Evolutionary conservation across 2,797 vertebrate genomes (phyloP), one percentile per base, ranked within the genome.

Genomic region (Chrosomus eos): DNA sequence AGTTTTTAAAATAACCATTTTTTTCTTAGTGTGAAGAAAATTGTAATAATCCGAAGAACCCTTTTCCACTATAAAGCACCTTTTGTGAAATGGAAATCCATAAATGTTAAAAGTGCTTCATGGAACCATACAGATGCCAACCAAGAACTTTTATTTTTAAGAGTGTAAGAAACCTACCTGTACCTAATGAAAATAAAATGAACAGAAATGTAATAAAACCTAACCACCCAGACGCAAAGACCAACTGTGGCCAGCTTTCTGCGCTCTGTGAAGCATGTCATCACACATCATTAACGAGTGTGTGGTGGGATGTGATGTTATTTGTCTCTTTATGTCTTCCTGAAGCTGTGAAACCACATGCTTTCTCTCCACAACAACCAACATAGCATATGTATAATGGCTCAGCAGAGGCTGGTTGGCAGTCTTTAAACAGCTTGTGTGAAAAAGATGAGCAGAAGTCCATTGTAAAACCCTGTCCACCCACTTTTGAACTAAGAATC

Each of bases 401-500:
- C 26, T 60, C 31, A 67, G 84, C 70, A 80, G 28, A 85, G 72
- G 77, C 51, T 86, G 74, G 19, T 71, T 84, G 83, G 83, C 91
- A 87, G 89, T 88, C 89, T 90, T 26, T 80, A 71, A 79, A 84
- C 31, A 68, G 91, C 89, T 90, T 74, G 72, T 78, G 31, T 66
- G 64, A 80, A 75, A 80, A 58, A 85, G 77, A 86, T 80, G 70
- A 33, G 26, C 90, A 70, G 91, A 90, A 88, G 91, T 93, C 92
- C 92, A 90, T 90, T 92, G 92, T 92, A 92, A 94, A 93, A 91
- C 93, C 93, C 89, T 93, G 91, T 92, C 93, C 95, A 93, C 95
- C 95, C 94, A 95, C 95, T 92, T 93, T 92, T 93, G 91, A 91
- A 92, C 89, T 89, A 91, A 91, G 91, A 90, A 90, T 94, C 93